These are phyloP conservation scores for Ammodytes dubius DNA, from an alignment of 2,113 vertebrate genomes.

Conservation along the genomic window DNA sequence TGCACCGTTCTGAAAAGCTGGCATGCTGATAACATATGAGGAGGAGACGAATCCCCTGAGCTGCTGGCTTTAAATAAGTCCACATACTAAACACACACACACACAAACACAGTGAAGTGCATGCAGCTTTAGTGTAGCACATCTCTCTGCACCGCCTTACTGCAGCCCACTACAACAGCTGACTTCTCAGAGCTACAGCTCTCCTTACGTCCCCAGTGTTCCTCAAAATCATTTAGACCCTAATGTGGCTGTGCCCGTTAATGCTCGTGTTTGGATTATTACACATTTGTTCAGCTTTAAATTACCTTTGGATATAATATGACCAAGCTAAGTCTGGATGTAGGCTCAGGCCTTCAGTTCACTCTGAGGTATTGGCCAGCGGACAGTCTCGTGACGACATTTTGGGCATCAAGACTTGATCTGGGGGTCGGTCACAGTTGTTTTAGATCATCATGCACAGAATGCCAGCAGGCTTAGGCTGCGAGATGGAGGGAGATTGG, in stretches of 20 bases:
- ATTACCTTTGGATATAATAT: slow-evolving; percentile 29
- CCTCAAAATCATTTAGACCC: slow-evolving; percentile 76
- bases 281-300: slow-evolving; percentile 55
- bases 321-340: background rate
- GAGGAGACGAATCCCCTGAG: slow-evolving; percentile 77
- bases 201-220: slow-evolving; percentile 78
- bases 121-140: slow-evolving; percentile 45
- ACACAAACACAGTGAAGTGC: slow-evolving; percentile 32
- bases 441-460: slow-evolving; percentile 83
- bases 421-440: slow-evolving; percentile 81
- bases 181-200: slow-evolving; percentile 68
- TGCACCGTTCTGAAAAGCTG: slow-evolving; percentile 74
- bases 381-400: slow-evolving; percentile 57
- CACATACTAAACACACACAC: slow-evolving; percentile 53
- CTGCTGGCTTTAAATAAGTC: slow-evolving; percentile 81
- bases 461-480: slow-evolving; percentile 80
- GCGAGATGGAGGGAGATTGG: slow-evolving; percentile 71
- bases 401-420: slow-evolving; percentile 75
- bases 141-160: slow-evolving; percentile 72
- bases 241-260: slow-evolving; percentile 37
- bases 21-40: slow-evolving; percentile 82
- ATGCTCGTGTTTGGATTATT: slow-evolving; percentile 56
- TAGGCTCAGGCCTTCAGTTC: slow-evolving; percentile 7
- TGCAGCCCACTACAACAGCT: slow-evolving; percentile 77
- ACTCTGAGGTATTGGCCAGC: background rate